Conservation (phyloP, 2,113 vertebrate genomes). For the Aegotheles bennettii region DNA sequence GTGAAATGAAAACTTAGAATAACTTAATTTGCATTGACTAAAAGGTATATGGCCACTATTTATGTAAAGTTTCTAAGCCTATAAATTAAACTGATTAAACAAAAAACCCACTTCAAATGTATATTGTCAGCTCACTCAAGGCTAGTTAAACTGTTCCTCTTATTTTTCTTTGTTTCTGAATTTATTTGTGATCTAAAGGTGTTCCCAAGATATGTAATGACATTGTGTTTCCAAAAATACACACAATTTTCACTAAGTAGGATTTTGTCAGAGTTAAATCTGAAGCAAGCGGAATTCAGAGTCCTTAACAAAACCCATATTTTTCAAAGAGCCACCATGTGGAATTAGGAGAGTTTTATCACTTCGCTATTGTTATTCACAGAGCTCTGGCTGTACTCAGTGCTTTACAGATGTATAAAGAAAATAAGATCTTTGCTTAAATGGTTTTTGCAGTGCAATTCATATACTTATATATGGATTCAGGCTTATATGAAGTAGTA, state of each 20-base stretch:
- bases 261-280: neutral
- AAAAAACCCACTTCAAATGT: neutral
- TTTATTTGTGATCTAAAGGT: neutral
- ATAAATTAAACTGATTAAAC: constrained; percentile 6
- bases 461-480: neutral
- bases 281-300: neutral
- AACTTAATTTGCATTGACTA: neutral
- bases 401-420: constrained; percentile 9
- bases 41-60: neutral
- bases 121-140: neutral
- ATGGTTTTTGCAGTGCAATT: neutral
- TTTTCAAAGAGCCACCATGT: constrained; percentile 26
- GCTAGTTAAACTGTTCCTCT: neutral
- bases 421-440: neutral
- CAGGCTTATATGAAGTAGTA: neutral
- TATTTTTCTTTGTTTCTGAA: neutral
- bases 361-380: constrained; percentile 20
- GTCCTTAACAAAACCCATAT: neutral
- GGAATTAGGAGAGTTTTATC: constrained; percentile 35
- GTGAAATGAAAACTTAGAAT: neutral
- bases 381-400: neutral
- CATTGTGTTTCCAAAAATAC: neutral
- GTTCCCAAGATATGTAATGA: neutral
- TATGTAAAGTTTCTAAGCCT: neutral
- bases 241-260: neutral